A percentile compares a stretch with the other conserved stretches of the same genome.
Conservation (phyloP, 2,888 invertebrate genomes). For the Tetrapedia diversipes region DNA sequence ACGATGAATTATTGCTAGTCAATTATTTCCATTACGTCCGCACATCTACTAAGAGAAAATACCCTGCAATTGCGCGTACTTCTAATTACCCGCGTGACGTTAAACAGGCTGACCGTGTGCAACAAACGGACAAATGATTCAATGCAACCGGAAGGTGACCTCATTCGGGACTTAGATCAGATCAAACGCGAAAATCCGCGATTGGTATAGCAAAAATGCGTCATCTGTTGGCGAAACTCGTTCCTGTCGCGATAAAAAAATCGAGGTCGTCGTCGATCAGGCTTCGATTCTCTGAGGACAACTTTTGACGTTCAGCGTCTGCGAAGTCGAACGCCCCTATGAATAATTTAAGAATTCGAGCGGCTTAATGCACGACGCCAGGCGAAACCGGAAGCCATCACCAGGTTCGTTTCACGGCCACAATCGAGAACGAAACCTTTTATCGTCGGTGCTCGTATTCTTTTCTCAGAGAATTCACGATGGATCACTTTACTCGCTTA, state of each 20-base stretch:
- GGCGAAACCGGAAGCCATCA: constrained; percentile 74
- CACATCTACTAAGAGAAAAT: too few relatives aligned
- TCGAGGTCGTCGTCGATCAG: constrained; percentile 18
- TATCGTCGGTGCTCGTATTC: too few relatives aligned
- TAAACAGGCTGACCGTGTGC: too few relatives aligned
- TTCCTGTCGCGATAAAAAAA: not conserved
- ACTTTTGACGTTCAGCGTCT: constrained; percentile 49
- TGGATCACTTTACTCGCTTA: not conserved
- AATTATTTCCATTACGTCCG: too few relatives aligned
- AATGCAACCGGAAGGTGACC: not conserved
- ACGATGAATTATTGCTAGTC: too few relatives aligned
- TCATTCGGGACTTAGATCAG: not conserved
- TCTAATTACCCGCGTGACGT: too few relatives aligned
- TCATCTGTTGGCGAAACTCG: constrained; percentile 1
- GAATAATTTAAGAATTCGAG: too few relatives aligned
- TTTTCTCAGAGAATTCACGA: not conserved
- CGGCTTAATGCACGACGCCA: constrained; percentile 68
- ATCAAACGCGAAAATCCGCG: not conserved
- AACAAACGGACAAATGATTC: not conserved
- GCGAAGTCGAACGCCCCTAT: too few relatives aligned
- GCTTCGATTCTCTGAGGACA: constrained; percentile 13
- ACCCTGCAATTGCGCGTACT: too few relatives aligned
- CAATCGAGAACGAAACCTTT: constrained; percentile 60
- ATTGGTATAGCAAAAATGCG: not conserved
- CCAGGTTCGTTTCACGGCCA: constrained; percentile 59